A percentile compares a stretch with the other conserved stretches of the same genome.
Evolutionary conservation across 2,888 invertebrate genomes (phyloP).

Genomic region (Euphydryas editha): DNA sequence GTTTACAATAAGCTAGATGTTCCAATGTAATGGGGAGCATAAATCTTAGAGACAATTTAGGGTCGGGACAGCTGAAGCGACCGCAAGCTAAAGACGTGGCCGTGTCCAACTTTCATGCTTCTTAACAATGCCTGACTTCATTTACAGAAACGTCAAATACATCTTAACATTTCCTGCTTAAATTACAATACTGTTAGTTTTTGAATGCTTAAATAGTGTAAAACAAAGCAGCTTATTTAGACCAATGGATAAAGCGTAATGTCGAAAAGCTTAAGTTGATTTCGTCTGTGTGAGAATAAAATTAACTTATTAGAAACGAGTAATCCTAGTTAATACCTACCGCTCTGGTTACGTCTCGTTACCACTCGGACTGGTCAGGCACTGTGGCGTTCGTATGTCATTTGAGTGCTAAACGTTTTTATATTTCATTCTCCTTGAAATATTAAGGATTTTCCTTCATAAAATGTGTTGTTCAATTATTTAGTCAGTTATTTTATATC

Average conservation of each 20-base stretch:
- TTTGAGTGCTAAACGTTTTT: neutral
- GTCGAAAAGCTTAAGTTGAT: slow-evolving; percentile 16
- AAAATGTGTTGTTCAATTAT: neutral
- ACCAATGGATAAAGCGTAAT: neutral
- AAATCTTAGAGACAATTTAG: slow-evolving; percentile 77
- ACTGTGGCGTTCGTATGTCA: slow-evolving; percentile 44
- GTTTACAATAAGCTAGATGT: slow-evolving; percentile 21
- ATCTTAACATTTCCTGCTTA: neutral
- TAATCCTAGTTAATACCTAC: slow-evolving; percentile 71
- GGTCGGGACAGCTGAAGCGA: slow-evolving; percentile 57
- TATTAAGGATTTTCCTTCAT: neutral
- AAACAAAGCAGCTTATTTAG: neutral
- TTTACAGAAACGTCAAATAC: slow-evolving; percentile 12
- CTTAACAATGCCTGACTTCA: slow-evolving; percentile 64
- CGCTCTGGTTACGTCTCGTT: slow-evolving; percentile 69
- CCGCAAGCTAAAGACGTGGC: slow-evolving; percentile 65
- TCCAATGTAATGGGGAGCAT: slow-evolving; percentile 67
- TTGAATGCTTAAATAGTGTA: neutral
- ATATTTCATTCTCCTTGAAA: neutral
- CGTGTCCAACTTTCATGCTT: slow-evolving; percentile 64
- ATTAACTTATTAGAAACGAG: slow-evolving; percentile 42
- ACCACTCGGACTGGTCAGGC: slow-evolving; percentile 55
- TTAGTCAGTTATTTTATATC: neutral
- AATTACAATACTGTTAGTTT: neutral
- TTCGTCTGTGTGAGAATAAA: slow-evolving; percentile 13